phyloP scores from a whole-genome alignment of 2,888 invertebrate genomes.

The Andrena hattorfiana region DNA sequence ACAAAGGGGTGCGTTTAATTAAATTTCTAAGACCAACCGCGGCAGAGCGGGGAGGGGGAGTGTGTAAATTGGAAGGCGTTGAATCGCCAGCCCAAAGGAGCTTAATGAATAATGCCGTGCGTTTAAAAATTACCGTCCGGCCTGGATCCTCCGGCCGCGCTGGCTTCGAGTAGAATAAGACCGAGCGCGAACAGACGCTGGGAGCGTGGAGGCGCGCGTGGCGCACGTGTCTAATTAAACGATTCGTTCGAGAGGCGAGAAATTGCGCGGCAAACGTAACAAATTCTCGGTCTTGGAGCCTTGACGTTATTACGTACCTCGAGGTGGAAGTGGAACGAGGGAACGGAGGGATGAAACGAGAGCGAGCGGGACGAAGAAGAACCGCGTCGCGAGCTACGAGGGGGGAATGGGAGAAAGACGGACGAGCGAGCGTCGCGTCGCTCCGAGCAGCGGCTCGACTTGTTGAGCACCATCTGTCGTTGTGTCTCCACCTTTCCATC shows the following conservation, averaged over 20 bases:
- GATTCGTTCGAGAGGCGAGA: conserved; percentile 19
- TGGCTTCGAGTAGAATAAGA: background rate
- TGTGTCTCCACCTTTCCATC: conserved; percentile 63
- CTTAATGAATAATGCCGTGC: conserved; percentile 33
- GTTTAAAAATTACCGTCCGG: conserved; percentile 14
- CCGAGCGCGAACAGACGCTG: background rate
- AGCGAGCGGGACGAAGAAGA: conserved; percentile 6
- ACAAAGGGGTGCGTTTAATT: conserved; percentile 42
- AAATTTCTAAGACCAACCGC: conserved; percentile 41
- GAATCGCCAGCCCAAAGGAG: background rate
- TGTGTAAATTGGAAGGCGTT: conserved; percentile 21
- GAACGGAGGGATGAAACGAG: conserved; percentile 4
- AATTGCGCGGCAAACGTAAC: conserved; percentile 61
- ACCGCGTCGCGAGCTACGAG: background rate
- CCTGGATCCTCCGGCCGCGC: background rate
- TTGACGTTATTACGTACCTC: conserved; percentile 55
- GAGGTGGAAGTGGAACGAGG: conserved; percentile 15
- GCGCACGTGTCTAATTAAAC: conserved; percentile 36
- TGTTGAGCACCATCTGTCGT: conserved; percentile 77
- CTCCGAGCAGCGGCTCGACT: conserved; percentile 66
- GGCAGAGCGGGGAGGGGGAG: no score
- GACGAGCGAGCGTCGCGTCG: conserved; percentile 24
- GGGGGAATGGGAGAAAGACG: conserved; percentile 1
- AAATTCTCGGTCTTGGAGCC: conserved; percentile 46
- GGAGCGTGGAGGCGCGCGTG: background rate